Conservation (phyloP, 2,888 invertebrate species). For the Sthenelais limicola region DNA sequence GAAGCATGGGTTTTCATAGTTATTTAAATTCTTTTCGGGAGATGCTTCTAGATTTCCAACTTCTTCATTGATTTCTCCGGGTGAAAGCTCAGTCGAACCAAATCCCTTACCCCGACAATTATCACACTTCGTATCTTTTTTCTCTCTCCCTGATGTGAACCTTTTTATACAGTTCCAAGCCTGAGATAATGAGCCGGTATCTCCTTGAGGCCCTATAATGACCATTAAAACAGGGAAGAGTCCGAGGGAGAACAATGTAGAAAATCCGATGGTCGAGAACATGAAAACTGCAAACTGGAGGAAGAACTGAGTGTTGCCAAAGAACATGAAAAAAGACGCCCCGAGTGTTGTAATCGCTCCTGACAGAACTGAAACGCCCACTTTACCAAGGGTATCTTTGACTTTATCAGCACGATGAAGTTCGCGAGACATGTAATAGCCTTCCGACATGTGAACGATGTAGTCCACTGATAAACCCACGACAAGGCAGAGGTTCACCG, state of each 20-base stretch:
- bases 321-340: slow-evolving; percentile 65
- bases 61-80: no score
- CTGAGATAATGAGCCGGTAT: slow-evolving; percentile 51
- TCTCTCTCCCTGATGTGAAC: slow-evolving; percentile 3
- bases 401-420: slow-evolving; percentile 56
- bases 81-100: no score
- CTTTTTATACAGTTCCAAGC: slow-evolving; percentile 1
- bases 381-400: slow-evolving; percentile 59
- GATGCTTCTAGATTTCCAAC: no score
- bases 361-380: slow-evolving; percentile 63
- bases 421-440: slow-evolving; percentile 58
- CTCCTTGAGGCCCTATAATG: slow-evolving; percentile 58
- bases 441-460: slow-evolving; percentile 65
- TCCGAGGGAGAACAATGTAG: slow-evolving; percentile 59
- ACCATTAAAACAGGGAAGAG: slow-evolving; percentile 58
- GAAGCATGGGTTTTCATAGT: no score
- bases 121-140: slow-evolving; percentile 1
- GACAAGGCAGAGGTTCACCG: slow-evolving; percentile 63
- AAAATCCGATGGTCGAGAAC: slow-evolving; percentile 65
- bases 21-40: no score
- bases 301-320: slow-evolving; percentile 64
- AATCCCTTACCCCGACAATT: not conserved
- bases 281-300: slow-evolving; percentile 66
- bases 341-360: slow-evolving; percentile 66
- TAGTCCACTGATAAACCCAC: slow-evolving; percentile 66